Percentiles rank a stretch among this genome's conserved stretches.
These are phyloP conservation scores for Brachypterus glaber DNA, from an alignment of 2,888 invertebrate genomes.

Conservation along the genomic window DNA sequence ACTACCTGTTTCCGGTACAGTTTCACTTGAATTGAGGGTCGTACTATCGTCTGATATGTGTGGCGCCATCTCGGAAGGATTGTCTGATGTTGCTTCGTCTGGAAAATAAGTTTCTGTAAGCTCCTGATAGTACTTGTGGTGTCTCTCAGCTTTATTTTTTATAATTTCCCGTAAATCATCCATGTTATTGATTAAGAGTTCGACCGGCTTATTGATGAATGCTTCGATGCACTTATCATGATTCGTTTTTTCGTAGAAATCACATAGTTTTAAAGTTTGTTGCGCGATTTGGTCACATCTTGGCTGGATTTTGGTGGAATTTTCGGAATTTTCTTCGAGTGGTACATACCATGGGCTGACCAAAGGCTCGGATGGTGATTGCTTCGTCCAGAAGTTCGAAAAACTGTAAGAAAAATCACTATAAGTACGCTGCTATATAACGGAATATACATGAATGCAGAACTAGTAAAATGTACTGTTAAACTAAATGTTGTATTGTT, in stretches of 20 bases:
- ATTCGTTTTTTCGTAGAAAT: conserved; percentile 11
- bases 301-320: neutral
- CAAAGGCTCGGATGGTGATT: conserved; percentile 26
- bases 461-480: neutral
- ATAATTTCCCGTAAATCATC: conserved; percentile 28
- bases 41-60: conserved; percentile 11
- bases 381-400: conserved; percentile 34
- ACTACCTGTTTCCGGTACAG: conserved; percentile 15
- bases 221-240: conserved; percentile 3
- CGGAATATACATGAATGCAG: too few species aligned
- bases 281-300: conserved; percentile 2
- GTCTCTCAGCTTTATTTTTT: conserved; percentile 32
- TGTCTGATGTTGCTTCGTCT: conserved; percentile 6
- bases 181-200: conserved; percentile 7
- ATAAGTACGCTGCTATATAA: neutral
- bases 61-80: conserved; percentile 24
- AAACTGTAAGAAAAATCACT: conserved; percentile 28
- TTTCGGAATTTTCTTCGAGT: neutral
- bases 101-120: conserved; percentile 20
- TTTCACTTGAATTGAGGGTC: conserved; percentile 2
- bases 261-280: conserved; percentile 3
- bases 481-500: neutral
- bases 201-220: conserved; percentile 9
- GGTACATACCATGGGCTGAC: conserved; percentile 25
- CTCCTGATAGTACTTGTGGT: conserved; percentile 30